Evolutionary conservation across 1,140 invertebrate species (phyloP).

Genomic region (Anagrus nilaparvatae): DNA sequence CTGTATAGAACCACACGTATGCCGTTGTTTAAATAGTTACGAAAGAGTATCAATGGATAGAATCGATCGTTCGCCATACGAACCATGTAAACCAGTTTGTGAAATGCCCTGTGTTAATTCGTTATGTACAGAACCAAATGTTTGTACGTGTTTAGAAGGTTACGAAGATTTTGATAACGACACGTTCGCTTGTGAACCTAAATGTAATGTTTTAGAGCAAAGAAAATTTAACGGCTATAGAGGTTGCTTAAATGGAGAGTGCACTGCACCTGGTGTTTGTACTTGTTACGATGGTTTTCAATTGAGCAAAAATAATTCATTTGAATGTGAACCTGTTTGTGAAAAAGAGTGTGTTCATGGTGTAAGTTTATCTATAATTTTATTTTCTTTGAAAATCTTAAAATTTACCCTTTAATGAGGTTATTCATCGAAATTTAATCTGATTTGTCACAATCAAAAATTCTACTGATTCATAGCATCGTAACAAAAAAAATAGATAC

Average conservation of each 20-base stretch:
- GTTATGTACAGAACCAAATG: constrained; percentile 2
- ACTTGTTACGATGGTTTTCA: constrained; percentile 17
- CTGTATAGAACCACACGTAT: constrained; percentile 21
- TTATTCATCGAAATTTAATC: no score
- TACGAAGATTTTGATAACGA: constrained; percentile 1
- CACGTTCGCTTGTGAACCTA: constrained; percentile 13
- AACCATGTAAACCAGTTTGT: constrained; percentile 4
- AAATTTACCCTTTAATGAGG: no score
- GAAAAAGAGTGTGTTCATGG: constrained; percentile 43
- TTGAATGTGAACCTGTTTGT: constrained; percentile 36
- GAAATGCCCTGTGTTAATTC: neutral
- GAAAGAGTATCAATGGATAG: constrained; percentile 1
- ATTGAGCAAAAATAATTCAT: neutral
- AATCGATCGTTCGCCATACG: neutral
- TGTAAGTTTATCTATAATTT: constrained; percentile 18
- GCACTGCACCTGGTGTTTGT: constrained; percentile 21
- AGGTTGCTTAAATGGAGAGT: constrained; percentile 20
- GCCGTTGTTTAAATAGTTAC: constrained; percentile 18
- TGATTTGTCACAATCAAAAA: no score
- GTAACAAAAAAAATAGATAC: no score
- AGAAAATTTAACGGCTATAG: no score
- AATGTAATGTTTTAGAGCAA: no score
- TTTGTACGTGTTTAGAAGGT: constrained; percentile 4
- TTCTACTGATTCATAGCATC: no score
- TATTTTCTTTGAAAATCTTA: no score